phyloP scores from a whole-genome alignment of 2,888 invertebrate genomes.

The Drosophila kambysellisi region DNA sequence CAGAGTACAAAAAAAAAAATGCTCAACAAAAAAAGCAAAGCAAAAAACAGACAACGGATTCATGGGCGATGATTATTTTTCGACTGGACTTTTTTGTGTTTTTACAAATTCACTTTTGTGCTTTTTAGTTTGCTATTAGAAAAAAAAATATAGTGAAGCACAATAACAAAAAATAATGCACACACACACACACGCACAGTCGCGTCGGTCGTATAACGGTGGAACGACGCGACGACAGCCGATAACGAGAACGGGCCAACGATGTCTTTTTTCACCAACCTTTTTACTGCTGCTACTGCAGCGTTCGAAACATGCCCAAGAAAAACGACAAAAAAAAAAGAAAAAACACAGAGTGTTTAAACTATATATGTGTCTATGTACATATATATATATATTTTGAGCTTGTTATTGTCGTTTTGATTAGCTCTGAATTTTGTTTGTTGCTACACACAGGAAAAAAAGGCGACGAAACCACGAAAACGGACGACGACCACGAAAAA shows the following conservation, averaged over 20 bases:
- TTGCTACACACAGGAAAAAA: constrained; percentile 37
- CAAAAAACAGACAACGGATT: constrained; percentile 25
- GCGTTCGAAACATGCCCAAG: constrained; percentile 57
- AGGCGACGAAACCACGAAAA: constrained; percentile 52
- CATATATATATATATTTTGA: constrained; percentile 4
- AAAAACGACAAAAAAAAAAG: constrained; percentile 40
- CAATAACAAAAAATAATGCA: constrained; percentile 65
- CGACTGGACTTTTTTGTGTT: neutral
- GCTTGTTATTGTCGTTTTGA: constrained; percentile 26
- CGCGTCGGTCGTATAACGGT: constrained; percentile 55
- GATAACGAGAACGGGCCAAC: constrained; percentile 61
- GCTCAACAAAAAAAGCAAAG: constrained; percentile 27
- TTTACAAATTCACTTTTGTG: constrained; percentile 34
- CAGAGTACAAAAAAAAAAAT: constrained; percentile 42
- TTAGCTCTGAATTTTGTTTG: constrained; percentile 40
- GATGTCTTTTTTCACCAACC: constrained; percentile 59
- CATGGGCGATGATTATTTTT: constrained; percentile 28
- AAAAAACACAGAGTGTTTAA: constrained; percentile 1
- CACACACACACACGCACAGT: constrained; percentile 33
- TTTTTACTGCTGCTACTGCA: constrained; percentile 50
- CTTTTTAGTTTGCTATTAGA: constrained; percentile 16
- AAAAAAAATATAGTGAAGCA: constrained; percentile 44
- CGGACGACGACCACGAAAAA: constrained; percentile 36
- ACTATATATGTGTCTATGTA: constrained; percentile 29
- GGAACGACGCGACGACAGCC: constrained; percentile 54